Conservation (phyloP, 1,140 invertebrate genomes). For the Triops cancriformis region DNA sequence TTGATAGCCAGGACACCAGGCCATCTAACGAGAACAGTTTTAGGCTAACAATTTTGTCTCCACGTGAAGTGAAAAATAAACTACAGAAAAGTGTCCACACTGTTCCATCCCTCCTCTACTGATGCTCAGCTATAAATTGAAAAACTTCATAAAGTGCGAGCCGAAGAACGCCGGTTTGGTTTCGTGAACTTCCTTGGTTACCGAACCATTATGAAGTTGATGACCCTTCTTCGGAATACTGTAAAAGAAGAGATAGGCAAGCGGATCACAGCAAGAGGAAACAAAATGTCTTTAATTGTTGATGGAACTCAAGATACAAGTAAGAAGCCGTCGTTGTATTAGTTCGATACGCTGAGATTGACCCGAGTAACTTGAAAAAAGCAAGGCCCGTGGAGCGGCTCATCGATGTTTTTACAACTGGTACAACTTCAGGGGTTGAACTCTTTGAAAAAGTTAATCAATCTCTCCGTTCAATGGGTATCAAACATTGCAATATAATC, state of each 20-base stretch:
- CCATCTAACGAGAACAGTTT: too few relatives aligned
- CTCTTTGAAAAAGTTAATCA: not conserved
- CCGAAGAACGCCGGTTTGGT: slow-evolving; percentile 19
- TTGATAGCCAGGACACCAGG: too few relatives aligned
- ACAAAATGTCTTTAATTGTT: slow-evolving; percentile 4
- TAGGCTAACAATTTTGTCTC: too few relatives aligned
- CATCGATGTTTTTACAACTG: slow-evolving; percentile 5
- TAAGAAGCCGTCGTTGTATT: slow-evolving; percentile 20
- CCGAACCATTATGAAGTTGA: slow-evolving; percentile 17
- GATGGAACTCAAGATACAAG: slow-evolving; percentile 22
- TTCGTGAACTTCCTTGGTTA: slow-evolving; percentile 20
- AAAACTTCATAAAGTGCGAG: slow-evolving; percentile 18
- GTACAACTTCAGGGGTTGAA: not conserved
- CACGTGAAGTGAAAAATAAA: too few relatives aligned
- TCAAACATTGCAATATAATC: not conserved
- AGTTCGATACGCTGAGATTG: slow-evolving; percentile 18
- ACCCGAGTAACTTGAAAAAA: slow-evolving; percentile 7
- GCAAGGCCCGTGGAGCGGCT: slow-evolving; percentile 15
- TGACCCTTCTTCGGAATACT: not conserved
- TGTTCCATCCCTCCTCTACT: too few relatives aligned
- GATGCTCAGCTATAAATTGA: not conserved
- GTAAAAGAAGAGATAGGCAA: slow-evolving; percentile 18
- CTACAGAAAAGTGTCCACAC: too few relatives aligned
- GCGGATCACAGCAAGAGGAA: slow-evolving; percentile 16
- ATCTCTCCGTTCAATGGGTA: not conserved